These are phyloP conservation scores for Cacoxenus indagator DNA, from an alignment of 2,888 invertebrate genomes.

Conservation along the genomic window DNA sequence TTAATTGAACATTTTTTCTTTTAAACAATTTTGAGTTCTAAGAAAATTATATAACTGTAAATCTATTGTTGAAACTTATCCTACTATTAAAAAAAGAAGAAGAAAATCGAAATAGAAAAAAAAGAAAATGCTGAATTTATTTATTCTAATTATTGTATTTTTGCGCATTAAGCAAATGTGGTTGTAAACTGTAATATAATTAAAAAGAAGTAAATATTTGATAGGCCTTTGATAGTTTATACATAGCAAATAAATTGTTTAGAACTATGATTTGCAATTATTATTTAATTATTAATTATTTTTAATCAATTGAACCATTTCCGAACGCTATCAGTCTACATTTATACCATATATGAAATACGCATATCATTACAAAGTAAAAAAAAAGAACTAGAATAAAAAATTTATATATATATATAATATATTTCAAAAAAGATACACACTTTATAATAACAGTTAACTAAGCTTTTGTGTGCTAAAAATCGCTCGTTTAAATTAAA, in stretches of 20 bases:
- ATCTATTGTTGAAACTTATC: constrained; percentile 16
- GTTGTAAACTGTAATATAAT: constrained; percentile 9
- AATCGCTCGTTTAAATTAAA: neutral
- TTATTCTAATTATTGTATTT: constrained; percentile 9
- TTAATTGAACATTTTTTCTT: neutral
- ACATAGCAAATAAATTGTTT: constrained; percentile 2
- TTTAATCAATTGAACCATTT: constrained; percentile 27
- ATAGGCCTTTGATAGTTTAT: constrained; percentile 3
- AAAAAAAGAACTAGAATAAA: constrained; percentile 36
- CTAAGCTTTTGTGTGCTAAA: constrained; percentile 34
- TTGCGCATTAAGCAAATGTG: constrained; percentile 20
- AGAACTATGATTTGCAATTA: neutral
- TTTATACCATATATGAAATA: constrained; percentile 40
- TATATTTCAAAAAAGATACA: constrained; percentile 25
- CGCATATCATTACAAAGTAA: constrained; percentile 61
- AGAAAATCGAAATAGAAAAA: too few species aligned
- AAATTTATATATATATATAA: constrained; percentile 37
- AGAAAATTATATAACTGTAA: neutral
- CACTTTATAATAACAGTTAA: constrained; percentile 47
- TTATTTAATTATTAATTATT: neutral
- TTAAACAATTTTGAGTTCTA: neutral
- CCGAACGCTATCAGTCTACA: constrained; percentile 47
- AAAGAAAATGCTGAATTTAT: constrained; percentile 21
- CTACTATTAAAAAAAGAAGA: constrained; percentile 2
- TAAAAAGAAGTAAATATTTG: constrained; percentile 13